These are phyloP conservation scores for Condylostylus longicornis DNA, from an alignment of 1,140 invertebrate species.

Conservation along the genomic window DNA sequence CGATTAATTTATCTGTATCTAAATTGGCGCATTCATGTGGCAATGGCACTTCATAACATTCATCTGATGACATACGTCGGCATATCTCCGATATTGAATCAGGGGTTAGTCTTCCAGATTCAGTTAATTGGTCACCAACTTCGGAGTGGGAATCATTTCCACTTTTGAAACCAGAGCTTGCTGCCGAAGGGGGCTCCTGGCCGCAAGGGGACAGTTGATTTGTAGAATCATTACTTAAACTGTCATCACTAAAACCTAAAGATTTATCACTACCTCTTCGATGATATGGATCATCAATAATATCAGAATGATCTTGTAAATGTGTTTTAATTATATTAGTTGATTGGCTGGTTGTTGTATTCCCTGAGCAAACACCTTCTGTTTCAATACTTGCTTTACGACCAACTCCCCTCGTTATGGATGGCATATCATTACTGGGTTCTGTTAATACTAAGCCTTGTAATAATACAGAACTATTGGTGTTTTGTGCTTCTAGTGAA, in stretches of 20 bases:
- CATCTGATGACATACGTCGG: slow-evolving; percentile 32
- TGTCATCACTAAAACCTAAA: slow-evolving; percentile 51
- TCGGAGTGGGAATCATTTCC: slow-evolving; percentile 26
- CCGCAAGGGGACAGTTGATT: slow-evolving; percentile 30
- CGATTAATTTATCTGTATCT: slow-evolving; percentile 61
- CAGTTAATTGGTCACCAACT: slow-evolving; percentile 29
- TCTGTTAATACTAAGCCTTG: slow-evolving; percentile 54
- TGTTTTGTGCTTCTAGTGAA: slow-evolving; percentile 21
- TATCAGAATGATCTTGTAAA: slow-evolving; percentile 1
- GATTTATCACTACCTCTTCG: slow-evolving; percentile 41
- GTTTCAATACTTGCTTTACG: slow-evolving; percentile 45
- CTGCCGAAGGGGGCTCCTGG: slow-evolving; percentile 31
- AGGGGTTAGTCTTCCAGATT: slow-evolving; percentile 24
- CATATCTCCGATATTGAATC: slow-evolving; percentile 31
- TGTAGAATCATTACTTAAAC: slow-evolving; percentile 44
- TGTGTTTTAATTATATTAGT: slow-evolving; percentile 3
- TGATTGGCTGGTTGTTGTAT: background rate
- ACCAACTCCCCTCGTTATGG: slow-evolving; percentile 64
- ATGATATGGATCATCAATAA: slow-evolving; percentile 17
- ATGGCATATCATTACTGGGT: slow-evolving; percentile 59
- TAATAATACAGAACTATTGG: slow-evolving; percentile 31
- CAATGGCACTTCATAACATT: slow-evolving; percentile 53
- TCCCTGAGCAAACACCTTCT: background rate
- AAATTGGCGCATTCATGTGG: slow-evolving; percentile 64
- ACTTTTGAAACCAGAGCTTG: slow-evolving; percentile 30